Evolutionary conservation across 2,113 vertebrate genomes (phyloP).

Genomic region (Hassar affinis): DNA sequence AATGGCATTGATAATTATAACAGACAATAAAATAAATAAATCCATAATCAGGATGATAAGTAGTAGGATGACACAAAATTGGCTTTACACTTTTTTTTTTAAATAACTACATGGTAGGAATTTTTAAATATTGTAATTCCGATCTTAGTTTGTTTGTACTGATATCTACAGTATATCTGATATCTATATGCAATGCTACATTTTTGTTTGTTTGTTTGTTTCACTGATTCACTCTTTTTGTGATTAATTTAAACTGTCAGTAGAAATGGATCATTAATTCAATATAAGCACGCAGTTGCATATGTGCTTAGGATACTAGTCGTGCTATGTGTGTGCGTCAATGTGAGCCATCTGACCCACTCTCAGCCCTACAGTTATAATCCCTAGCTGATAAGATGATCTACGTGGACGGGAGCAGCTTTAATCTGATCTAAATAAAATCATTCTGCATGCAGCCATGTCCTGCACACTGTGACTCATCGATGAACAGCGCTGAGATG

Average conservation of each 20-base stretch:
- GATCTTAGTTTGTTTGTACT: background rate
- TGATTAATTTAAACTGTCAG: background rate
- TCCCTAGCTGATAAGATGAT: constrained; percentile 35
- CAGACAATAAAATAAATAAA: background rate
- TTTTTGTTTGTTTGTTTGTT: background rate
- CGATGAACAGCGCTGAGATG: constrained; percentile 5
- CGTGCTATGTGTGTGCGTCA: background rate
- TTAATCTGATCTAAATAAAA: constrained; percentile 48
- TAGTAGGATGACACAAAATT: background rate
- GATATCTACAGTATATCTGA: background rate
- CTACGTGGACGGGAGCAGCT: constrained; percentile 28
- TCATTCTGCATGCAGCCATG: constrained; percentile 34
- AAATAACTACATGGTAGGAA: background rate
- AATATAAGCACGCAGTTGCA: background rate
- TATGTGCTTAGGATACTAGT: background rate
- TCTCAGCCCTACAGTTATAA: constrained; percentile 32
- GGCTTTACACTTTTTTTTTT: background rate
- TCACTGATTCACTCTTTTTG: background rate
- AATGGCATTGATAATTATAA: background rate
- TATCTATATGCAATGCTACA: background rate
- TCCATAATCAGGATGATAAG: background rate
- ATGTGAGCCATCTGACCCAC: constrained; percentile 14
- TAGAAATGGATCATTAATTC: background rate
- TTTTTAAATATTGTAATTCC: background rate
- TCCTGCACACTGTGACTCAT: constrained; percentile 26